Base-by-base conservation (phyloP, 2,888 invertebrate genomes). In the Amorpha juglandis region DNA sequence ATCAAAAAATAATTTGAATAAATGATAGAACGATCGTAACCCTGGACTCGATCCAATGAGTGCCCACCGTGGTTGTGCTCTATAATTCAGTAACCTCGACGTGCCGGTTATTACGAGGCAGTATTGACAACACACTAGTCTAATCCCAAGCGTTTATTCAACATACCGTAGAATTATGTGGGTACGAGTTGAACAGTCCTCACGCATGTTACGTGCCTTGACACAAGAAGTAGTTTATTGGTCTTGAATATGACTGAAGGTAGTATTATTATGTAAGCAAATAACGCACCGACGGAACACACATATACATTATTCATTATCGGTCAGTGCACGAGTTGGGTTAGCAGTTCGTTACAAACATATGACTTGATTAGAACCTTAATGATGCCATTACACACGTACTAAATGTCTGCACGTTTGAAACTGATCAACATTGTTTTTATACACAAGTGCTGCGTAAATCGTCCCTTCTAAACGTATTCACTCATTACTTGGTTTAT, bases 241-340 rank as follows among this genome's bases (percentile, higher is more conserved):
- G 87, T 81, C 84, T 83, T 81, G 71, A 80, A 78, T 81, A 80
- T 78, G 75, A 78, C 78, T 76, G 74, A 78, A 81, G 79, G 72
- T 78, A 74, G 70, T 76, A 75, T 74, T 86, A 82, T 91, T 91
- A 90, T 90, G 89, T 90, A 90, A 91, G 83, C 88, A 88, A 85
- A 89, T 88, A 90, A 83, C 87, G 85, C 83, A 83, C 82, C 72
- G 80, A 74, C 74, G 73, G 71, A 67, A 66, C 69, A 69, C 70
- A 77, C 76, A 76, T 75, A 89, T 90, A 85, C 81, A 90, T 91
- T 80, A 91, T 90, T 88, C 89, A 91, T 86, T 78, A 77, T 75
- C 81, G 84, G 84, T 84, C 83, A 82, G 74, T 81, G 83, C 82
- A 85, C 83, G 86, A 83, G 81, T 83, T 84, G 71, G 76, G 78